Percentiles rank a stretch among this genome's conserved stretches.
Evolutionary conservation across 92 coral and sea anemone genomes (phyloP).

Genomic region (Anthopleura xanthogrammica): DNA sequence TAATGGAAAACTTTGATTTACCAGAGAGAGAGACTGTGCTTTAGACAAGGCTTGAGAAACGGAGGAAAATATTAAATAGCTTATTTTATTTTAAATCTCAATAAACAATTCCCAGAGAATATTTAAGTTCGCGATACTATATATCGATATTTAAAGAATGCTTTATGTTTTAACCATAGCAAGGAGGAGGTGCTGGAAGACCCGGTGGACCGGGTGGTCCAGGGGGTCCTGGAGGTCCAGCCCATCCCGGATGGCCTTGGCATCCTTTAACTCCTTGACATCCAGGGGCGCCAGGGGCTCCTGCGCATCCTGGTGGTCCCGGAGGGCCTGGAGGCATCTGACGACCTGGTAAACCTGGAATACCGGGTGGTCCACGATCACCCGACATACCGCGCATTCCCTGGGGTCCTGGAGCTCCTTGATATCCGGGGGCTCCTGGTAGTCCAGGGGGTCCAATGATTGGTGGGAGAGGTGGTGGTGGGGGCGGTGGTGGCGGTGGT

Average conservation of each 20-base stretch:
- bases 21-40: neutral
- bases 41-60: neutral
- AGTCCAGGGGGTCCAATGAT: constrained; percentile 25
- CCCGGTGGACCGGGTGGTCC: constrained; percentile 27
- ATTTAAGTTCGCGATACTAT: too few species aligned
- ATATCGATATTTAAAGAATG: too few species aligned
- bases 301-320: constrained; percentile 43
- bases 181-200: constrained; percentile 13
- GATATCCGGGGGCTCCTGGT: constrained; percentile 3
- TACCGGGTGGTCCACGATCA: constrained; percentile 57
- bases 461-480: constrained; percentile 27
- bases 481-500: constrained; percentile 26
- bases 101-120: too few species aligned
- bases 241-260: constrained; percentile 3
- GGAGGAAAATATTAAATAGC: neutral
- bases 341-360: constrained; percentile 78
- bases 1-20: neutral
- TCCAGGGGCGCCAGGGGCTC: neutral
- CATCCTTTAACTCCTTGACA: constrained; percentile 8
- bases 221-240: constrained; percentile 26
- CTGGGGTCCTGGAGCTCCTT: constrained; percentile 2
- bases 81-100: too few species aligned
- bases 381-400: constrained; percentile 8
- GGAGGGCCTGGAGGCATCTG: constrained; percentile 75
- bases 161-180: neutral